Evolutionary conservation across 92 coral and sea anemone species (phyloP).

Genomic region (Parazoanthus swiftii): DNA sequence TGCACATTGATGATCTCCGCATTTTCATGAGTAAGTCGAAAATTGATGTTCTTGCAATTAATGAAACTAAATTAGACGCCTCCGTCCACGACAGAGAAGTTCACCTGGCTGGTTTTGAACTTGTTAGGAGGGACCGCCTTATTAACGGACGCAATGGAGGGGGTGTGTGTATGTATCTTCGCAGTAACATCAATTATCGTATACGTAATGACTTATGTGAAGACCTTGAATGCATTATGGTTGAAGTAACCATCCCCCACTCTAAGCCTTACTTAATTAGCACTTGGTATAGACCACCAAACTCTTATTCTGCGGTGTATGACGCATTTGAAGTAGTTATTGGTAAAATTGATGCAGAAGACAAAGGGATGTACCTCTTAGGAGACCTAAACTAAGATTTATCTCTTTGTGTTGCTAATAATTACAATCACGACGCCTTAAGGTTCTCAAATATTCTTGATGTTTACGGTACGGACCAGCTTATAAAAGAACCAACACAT

Average conservation of each 20-base stretch:
- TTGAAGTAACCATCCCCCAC: too few species aligned
- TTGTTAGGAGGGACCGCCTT: too few species aligned
- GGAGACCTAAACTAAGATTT: neutral
- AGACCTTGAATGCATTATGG: too few species aligned
- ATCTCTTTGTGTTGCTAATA: neutral
- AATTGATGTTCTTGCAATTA: neutral
- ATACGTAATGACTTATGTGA: too few species aligned
- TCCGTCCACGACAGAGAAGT: constrained; percentile 5
- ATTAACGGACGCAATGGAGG: neutral
- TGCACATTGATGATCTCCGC: neutral
- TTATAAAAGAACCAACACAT: constrained; percentile 31
- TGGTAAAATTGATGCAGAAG: constrained; percentile 10
- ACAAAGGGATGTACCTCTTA: neutral
- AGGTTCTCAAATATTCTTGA: neutral
- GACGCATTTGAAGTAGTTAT: too few species aligned
- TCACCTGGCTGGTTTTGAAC: too few species aligned
- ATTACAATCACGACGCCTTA: constrained; percentile 12
- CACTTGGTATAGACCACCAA: constrained; percentile 3
- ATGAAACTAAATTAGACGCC: neutral
- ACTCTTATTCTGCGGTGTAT: too few species aligned
- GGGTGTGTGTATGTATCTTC: neutral
- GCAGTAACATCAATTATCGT: too few species aligned
- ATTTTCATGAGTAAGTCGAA: neutral
- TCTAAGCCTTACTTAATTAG: neutral
- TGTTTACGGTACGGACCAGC: constrained; percentile 14